Evolutionary conservation across 2,888 invertebrate species (phyloP), one percentile per base, ranked within the genome.

Genomic region (Agrochola litura): DNA sequence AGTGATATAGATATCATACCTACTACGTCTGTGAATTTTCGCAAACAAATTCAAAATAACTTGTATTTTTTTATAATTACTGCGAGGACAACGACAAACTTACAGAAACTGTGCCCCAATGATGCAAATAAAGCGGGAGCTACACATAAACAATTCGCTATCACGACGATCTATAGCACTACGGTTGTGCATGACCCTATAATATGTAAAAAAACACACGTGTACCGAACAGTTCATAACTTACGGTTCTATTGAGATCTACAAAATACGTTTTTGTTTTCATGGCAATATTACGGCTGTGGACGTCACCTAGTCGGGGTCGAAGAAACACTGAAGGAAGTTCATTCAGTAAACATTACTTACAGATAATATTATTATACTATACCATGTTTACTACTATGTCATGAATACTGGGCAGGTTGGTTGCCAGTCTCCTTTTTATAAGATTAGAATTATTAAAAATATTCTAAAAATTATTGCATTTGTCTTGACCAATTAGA

Each of bases 231-330:
- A 89, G 88, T 91, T 91, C 87, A 91, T 86, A 91, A 92, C 95
- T 95, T 95, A 95, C 85, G 86, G 90, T 90, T 86, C 94, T 96
- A 96, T 91, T 95, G 96, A 96, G 96, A 96, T 96, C 96, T 95
- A 88, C 92, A 91, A 92, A 91, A 93, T 93, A 93, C 90, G 84
- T 93, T 86, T 83, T 80, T 90, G 76, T 80, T 89, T 90, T 91
- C 93, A 95, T 95, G 95, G 95, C 95, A 93, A 92, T 92, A 83
- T 89, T 89, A 71, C 37, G 72, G 73, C 78, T 83, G 86, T 71
- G 73, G 70, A 64, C 49, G n/a, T 63, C 54, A 66, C 68, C 56
- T 60, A 8, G 54, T 66, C 61, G 6, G 54, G 82, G 70, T 63
- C 85, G 85, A 49, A 49, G 52, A 37, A 65, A 69, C 30, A 63